phyloP scores from a whole-genome alignment of 2,888 invertebrate species.

The Litoditis marina region DNA sequence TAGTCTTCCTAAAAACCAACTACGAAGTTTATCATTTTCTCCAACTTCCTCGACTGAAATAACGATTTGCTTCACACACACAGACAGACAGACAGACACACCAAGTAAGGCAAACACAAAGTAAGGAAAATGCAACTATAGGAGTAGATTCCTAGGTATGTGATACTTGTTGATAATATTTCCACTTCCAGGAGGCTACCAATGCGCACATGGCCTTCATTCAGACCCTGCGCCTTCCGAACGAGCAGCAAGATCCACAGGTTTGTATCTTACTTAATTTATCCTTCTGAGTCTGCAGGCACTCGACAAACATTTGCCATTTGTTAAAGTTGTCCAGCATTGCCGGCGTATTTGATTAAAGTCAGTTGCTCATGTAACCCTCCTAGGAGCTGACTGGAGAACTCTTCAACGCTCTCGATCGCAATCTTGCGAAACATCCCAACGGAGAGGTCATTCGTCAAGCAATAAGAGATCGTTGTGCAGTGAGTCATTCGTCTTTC shows the following conservation, averaged over 20 bases:
- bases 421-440: slow-evolving; percentile 49
- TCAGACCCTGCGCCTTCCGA: slow-evolving; percentile 40
- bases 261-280: background rate
- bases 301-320: no score
- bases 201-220: slow-evolving; percentile 24
- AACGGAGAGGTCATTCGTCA: slow-evolving; percentile 37
- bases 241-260: slow-evolving; percentile 57
- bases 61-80: no score
- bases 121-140: background rate
- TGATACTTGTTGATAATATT: background rate
- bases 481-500: slow-evolving; percentile 1
- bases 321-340: no score
- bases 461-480: slow-evolving; percentile 26
- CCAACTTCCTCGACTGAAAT: no score
- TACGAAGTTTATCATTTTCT: no score
- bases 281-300: no score
- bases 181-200: slow-evolving; percentile 5
- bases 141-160: background rate
- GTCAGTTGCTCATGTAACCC: no score
- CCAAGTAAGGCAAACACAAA: no score
- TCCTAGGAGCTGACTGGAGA: slow-evolving; percentile 52
- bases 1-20: no score
- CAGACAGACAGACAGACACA: no score
- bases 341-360: no score
- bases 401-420: slow-evolving; percentile 55